A percentile compares a stretch with the other conserved stretches of the same genome.
Conservation (phyloP, 2,113 vertebrate genomes). For the Tachuris rubrigastra region DNA sequence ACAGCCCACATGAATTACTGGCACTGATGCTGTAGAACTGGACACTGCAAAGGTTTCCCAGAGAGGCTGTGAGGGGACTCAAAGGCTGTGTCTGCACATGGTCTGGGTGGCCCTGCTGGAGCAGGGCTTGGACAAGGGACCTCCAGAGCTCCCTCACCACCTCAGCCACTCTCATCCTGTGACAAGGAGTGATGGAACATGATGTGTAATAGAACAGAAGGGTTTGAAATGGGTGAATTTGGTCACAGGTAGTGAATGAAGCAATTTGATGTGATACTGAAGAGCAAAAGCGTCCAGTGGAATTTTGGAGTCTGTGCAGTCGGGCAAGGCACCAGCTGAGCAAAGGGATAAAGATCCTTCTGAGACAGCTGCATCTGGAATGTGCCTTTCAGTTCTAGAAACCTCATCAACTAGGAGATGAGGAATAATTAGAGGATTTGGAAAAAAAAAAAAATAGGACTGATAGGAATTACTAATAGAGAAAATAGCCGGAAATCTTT, state of each 20-base stretch:
- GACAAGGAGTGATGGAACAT: neutral
- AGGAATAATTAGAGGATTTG: neutral
- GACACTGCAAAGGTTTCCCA: neutral
- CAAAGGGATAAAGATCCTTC: neutral
- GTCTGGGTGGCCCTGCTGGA: neutral
- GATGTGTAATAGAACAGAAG: neutral
- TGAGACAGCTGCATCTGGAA: neutral
- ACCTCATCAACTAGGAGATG: neutral
- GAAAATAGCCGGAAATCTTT: neutral
- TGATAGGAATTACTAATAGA: neutral
- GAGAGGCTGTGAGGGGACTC: neutral
- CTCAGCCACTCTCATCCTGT: neutral
- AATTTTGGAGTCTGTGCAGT: neutral
- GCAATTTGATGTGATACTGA: neutral
- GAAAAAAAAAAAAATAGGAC: neutral
- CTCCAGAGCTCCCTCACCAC: neutral
- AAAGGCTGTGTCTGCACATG: neutral
- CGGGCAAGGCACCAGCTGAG: neutral
- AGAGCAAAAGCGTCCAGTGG: neutral
- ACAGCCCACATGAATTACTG: neutral
- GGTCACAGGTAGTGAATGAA: neutral
- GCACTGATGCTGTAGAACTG: neutral
- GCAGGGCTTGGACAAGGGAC: neutral
- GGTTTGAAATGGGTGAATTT: neutral
- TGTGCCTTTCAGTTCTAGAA: neutral